Evolutionary conservation across 2,888 invertebrate species (phyloP), one percentile per base, ranked within the genome.

Genomic region (Scaptomyza tumidula): DNA sequence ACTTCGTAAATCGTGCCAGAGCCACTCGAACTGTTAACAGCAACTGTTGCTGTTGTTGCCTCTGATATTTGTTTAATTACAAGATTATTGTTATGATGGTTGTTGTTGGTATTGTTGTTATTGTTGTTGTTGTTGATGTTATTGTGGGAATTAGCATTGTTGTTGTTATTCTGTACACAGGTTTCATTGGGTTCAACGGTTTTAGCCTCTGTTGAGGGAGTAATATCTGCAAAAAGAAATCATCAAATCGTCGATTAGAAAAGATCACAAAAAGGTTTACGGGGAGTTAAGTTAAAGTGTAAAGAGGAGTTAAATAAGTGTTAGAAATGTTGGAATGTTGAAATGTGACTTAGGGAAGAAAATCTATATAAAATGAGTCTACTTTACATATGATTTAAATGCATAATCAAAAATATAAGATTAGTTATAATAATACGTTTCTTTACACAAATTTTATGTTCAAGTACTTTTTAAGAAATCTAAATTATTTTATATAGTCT

Each of bases 201-300:
- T 73, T 75, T 85, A 86, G 86, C 81, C 80, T 87, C 81, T 81
- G 79, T 87, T 78, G 81, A 84, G 73, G 85, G 71, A 78, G 86
- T 86, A 78, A 83, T 88, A 82, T 88, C 89, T 87, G 72, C 7
- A 58, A 72, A 2, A 14, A 3, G 13, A 35, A 31, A 39, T 39
- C 11, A 16, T n/a, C 3, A 1, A 9, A 7, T 7, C 0, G 5
- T 9, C 6, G 13, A 19, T 48, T 19, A 33, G 29, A n/a, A 27
- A 9, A 52, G 2, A 31, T 41, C 6, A 6, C 11, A 29, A 24
- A 46, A 44, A 13, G 14, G 0, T 14, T 24, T 3, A 24, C 4
- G 0, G 24, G 24, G 19, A 19, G 19, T 19, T 14, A n/a, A 37
- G 24, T 6, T 27, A n/a, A n/a, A n/a, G 14, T 27, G 29, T 49